These are phyloP conservation scores for Lapara coniferarum DNA, from an alignment of 2,888 invertebrate species.

Conservation along the genomic window DNA sequence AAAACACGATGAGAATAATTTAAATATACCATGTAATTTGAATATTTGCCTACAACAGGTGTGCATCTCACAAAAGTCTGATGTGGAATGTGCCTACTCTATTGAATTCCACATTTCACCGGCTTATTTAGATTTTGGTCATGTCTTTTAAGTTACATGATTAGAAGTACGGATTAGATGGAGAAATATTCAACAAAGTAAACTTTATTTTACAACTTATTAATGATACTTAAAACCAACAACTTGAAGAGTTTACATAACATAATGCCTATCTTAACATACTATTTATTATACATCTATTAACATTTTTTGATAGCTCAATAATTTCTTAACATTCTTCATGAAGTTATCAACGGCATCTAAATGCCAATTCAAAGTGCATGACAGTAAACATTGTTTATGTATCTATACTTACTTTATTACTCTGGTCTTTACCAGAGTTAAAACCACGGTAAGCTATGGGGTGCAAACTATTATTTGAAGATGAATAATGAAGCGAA, in stretches of 20 bases:
- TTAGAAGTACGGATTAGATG: neutral
- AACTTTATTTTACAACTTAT: no score
- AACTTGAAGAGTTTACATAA: no score
- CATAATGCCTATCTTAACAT: no score
- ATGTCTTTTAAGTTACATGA: neutral
- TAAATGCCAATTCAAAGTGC: slow-evolving; percentile 11
- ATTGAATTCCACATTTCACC: neutral
- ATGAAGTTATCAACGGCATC: slow-evolving; percentile 24
- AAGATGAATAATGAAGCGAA: slow-evolving; percentile 77
- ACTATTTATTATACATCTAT: neutral
- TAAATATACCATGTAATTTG: neutral
- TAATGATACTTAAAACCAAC: no score
- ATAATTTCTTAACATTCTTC: neutral
- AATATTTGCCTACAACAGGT: slow-evolving; percentile 3
- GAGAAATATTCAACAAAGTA: neutral
- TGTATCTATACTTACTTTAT: slow-evolving; percentile 36
- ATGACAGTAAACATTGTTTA: slow-evolving; percentile 27
- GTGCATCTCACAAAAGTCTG: neutral
- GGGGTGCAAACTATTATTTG: slow-evolving; percentile 81
- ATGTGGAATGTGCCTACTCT: neutral
- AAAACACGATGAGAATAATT: neutral
- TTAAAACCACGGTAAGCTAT: slow-evolving; percentile 69
- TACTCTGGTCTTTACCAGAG: slow-evolving; percentile 46
- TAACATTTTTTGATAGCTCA: neutral
- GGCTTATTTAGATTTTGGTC: neutral